A percentile compares a stretch with the other conserved stretches of the same genome.
These are phyloP conservation scores for Conchocele bisecta DNA, from an alignment of 2,888 invertebrate genomes.

Conservation along the genomic window DNA sequence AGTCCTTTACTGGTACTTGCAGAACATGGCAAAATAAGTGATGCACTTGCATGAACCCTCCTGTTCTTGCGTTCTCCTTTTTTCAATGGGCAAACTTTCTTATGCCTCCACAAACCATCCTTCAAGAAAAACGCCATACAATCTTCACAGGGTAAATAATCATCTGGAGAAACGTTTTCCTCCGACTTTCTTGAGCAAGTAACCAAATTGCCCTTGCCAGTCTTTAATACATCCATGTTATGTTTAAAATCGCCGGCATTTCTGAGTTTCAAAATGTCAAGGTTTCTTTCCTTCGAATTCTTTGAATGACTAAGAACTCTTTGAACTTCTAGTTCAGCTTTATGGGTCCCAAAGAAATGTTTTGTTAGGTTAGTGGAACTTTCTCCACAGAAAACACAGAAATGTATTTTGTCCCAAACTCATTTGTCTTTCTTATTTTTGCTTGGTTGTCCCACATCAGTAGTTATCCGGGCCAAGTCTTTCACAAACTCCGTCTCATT, in stretches of 20 bases:
- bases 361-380: constrained; percentile 31
- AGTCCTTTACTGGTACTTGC: constrained; percentile 24
- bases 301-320: constrained; percentile 4
- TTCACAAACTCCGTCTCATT: too few relatives aligned
- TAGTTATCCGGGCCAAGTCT: too few relatives aligned
- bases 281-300: constrained; percentile 23
- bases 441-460: not conserved
- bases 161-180: not conserved
- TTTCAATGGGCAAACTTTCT: constrained; percentile 26
- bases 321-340: constrained; percentile 26
- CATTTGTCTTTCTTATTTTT: constrained; percentile 18
- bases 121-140: constrained; percentile 44
- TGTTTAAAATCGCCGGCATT: constrained; percentile 41
- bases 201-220: constrained; percentile 26
- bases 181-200: constrained; percentile 9
- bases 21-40: constrained; percentile 22
- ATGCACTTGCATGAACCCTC: constrained; percentile 28
- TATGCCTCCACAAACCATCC: constrained; percentile 32
- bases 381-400: constrained; percentile 28
- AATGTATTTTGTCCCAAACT: constrained; percentile 40
- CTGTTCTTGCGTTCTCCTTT: constrained; percentile 3
- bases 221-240: constrained; percentile 32
- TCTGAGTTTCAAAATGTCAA: constrained; percentile 30
- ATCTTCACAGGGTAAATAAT: constrained; percentile 38
- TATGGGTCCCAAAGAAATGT: constrained; percentile 31